phyloP scores from a whole-genome alignment of 2,113 vertebrate species.

The Megaceryle maxima region DNA sequence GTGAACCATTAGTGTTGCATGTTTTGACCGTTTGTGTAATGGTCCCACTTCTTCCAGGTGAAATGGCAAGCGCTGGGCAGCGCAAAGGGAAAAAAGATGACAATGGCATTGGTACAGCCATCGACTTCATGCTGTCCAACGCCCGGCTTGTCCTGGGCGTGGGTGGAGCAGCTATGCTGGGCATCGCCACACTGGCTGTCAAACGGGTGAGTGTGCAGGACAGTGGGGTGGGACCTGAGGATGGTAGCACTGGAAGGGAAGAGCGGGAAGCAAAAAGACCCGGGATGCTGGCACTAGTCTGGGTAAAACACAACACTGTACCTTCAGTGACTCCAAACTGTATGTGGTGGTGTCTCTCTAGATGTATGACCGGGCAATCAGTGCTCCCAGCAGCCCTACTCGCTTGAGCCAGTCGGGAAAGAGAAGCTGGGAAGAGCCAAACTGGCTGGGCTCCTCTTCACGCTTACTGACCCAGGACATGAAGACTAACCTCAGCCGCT shows the following conservation, averaged over 20 bases:
- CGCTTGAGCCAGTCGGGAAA: conserved; percentile 86
- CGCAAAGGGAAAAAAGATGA: conserved; percentile 93
- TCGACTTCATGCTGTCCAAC: conserved; percentile 96
- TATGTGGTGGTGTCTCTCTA: conserved; percentile 40
- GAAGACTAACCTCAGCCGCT: conserved; percentile 91
- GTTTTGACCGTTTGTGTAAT: background rate
- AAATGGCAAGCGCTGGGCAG: conserved; percentile 91
- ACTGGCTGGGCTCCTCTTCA: conserved; percentile 92
- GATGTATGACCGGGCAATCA: conserved; percentile 97
- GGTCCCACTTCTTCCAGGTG: conserved; percentile 4
- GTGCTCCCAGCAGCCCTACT: conserved; percentile 94
- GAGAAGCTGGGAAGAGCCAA: conserved; percentile 97
- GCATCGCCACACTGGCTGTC: conserved; percentile 94
- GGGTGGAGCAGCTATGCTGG: conserved; percentile 95
- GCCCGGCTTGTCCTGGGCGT: conserved; percentile 96
- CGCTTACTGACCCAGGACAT: conserved; percentile 87
- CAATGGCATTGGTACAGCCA: conserved; percentile 92
- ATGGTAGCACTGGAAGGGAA: accelerated
- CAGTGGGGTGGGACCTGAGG: background rate
- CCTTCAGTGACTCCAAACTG: accelerated
- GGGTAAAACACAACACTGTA: accelerated
- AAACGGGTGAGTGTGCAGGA: conserved; percentile 83
- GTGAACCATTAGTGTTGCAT: accelerated
- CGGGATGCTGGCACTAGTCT: accelerated
- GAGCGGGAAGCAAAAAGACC: background rate